Evolutionary conservation across 2,113 vertebrate genomes (phyloP).

Genomic region (Catharus minimus): DNA sequence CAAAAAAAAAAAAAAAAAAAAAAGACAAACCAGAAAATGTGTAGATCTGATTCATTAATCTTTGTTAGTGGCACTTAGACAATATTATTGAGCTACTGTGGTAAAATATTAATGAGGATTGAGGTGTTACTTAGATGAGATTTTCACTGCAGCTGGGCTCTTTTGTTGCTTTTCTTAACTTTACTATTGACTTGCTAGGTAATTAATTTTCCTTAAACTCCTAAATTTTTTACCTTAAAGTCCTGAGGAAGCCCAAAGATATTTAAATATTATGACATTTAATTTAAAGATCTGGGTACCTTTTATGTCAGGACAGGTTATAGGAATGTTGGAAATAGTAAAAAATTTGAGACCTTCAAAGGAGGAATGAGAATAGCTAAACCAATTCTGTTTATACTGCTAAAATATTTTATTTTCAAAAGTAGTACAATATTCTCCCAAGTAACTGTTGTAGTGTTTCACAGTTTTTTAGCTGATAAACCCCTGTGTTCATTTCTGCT

Average conservation of each 20-base stretch:
- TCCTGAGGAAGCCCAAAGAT: background rate
- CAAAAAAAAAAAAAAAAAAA: background rate
- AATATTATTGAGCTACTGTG: slow-evolving; percentile 6
- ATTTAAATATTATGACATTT: background rate
- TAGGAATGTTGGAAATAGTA: background rate
- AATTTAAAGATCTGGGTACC: background rate
- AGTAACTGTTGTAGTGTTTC: background rate
- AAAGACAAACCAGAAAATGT: background rate
- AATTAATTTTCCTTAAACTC: background rate
- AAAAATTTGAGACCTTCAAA: background rate
- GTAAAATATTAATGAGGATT: slow-evolving; percentile 38
- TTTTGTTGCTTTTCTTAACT: background rate
- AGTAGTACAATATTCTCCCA: background rate
- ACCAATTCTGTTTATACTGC: background rate
- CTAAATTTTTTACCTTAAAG: background rate
- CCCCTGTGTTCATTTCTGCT: background rate
- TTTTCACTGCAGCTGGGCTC: background rate
- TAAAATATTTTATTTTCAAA: background rate
- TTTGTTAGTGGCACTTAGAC: slow-evolving; percentile 15
- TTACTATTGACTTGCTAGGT: background rate
- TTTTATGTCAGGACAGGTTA: background rate
- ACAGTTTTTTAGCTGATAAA: background rate
- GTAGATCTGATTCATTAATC: slow-evolving; percentile 6
- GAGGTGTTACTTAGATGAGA: background rate
- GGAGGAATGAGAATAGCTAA: background rate